phyloP scores from a whole-genome alignment of 2,888 invertebrate genomes.

The Tholera decimalis region DNA sequence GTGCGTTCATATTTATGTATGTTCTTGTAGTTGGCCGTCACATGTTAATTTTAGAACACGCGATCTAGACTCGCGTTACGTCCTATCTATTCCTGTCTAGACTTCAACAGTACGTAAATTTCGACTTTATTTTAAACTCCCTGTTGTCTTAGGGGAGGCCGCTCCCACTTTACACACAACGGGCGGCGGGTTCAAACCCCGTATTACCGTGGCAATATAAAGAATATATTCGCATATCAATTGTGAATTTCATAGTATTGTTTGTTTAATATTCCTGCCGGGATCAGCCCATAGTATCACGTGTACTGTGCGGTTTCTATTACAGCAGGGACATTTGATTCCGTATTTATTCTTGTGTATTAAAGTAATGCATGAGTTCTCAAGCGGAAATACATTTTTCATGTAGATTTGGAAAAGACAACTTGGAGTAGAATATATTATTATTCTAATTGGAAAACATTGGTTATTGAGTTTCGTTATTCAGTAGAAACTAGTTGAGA shows the following conservation, averaged over 20 bases:
- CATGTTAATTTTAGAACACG: slow-evolving; percentile 4
- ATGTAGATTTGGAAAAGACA: not conserved
- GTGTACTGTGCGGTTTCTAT: slow-evolving; percentile 53
- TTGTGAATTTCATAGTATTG: slow-evolving; percentile 14
- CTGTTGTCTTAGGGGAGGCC: slow-evolving; percentile 33
- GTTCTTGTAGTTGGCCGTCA: not conserved
- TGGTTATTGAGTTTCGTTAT: not conserved
- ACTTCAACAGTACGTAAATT: slow-evolving; percentile 3
- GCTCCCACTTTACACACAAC: slow-evolving; percentile 6
- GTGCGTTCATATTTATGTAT: not conserved
- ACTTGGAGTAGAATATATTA: not conserved
- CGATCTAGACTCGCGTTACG: not conserved
- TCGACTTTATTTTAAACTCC: slow-evolving; percentile 10
- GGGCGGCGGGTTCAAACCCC: slow-evolving; percentile 49
- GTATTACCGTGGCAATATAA: not conserved
- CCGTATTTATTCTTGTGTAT: slow-evolving; percentile 77
- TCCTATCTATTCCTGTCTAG: slow-evolving; percentile 10
- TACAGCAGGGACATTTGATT: slow-evolving; percentile 76
- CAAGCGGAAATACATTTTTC: slow-evolving; percentile 76
- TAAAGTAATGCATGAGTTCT: slow-evolving; percentile 71
- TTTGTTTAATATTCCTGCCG: slow-evolving; percentile 50
- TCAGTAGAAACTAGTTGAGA: not conserved
- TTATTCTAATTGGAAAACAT: not conserved
- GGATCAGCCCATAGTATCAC: slow-evolving; percentile 55
- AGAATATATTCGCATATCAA: slow-evolving; percentile 22